Conservation (phyloP, 2,113 vertebrate species). For the Chrysochloris asiatica region DNA sequence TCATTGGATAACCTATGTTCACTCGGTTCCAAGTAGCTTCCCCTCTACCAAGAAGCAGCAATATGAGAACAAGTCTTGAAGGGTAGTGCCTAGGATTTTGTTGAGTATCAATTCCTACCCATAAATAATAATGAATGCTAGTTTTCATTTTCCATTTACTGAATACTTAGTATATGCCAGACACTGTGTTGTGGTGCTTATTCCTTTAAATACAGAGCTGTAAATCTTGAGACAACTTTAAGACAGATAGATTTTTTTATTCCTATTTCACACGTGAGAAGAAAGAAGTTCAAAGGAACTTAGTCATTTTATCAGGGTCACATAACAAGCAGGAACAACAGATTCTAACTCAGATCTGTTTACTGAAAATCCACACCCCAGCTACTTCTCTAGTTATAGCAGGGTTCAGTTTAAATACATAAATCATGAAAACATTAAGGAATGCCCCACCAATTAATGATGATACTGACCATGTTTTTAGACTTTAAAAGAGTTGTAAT, state of each 20-base stretch:
- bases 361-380: not conserved
- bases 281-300: not conserved
- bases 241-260: not conserved
- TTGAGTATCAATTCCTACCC: not conserved
- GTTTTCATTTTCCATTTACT: not conserved
- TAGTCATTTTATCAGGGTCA: too few species aligned
- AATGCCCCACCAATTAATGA: not conserved
- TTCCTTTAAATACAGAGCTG: not conserved
- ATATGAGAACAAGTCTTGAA: not conserved
- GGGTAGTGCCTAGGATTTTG: not conserved
- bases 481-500: not conserved
- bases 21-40: not conserved
- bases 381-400: fast-evolving
- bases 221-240: not conserved
- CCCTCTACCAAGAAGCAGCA: fast-evolving
- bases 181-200: fast-evolving
- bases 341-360: not conserved
- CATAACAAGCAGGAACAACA: not conserved
- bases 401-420: too few species aligned
- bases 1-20: fast-evolving
- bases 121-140: not conserved
- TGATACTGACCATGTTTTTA: not conserved
- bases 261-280: not conserved
- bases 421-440: fast-evolving
- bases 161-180: not conserved